Base-by-base conservation (phyloP, 92 coral and sea anemone species). In the Ricordea florida region DNA sequence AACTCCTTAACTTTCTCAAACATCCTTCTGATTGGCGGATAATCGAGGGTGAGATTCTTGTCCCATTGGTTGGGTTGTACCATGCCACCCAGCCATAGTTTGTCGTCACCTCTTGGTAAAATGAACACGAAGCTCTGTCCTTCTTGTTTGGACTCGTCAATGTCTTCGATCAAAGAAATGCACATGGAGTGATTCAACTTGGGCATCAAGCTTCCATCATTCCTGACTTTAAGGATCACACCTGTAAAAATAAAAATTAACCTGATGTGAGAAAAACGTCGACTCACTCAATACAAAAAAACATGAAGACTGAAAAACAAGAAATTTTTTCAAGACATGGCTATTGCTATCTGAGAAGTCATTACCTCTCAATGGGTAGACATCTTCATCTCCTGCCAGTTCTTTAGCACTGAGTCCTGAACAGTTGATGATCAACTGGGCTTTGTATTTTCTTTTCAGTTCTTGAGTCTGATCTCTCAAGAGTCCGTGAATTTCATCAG, bases 361-460 rank as follows among this genome's bases (percentile, higher is more conserved):
- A n/a, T n/a, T 58, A 82, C 88, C 88, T 57, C 69, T 64, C 10
- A 52, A 30, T 13, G 82, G 81, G 24, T 52, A 82, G 34, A 74
- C 76, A 47, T 74, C 52, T 49, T 63, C 57, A 47, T 82, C 87
- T 52, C 69, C 87, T 48, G 69, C 76, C 42, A 82, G 59, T 63
- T 82, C 87, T 45, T 22, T 53, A 10, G 87, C 72, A 21, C 50
- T 71, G 44, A 82, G 76, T 31, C 87, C 87, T 37, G 67, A 57
- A 32, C 87, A 82, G 33, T 82, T 82, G 14, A 73, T 44, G 22
- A 82, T 57, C 33, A 82, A 17, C 46, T 65, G 59, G 22, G 66
- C 87, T 60, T 51, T 23, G 82, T 36, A 82, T 62, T 44, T 62
- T 17, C 4, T 35, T 55, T 73, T 82, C 20, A 82, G 49, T 27